Evolutionary conservation across 2,113 vertebrate species (phyloP).

Genomic region (Megaceryle maxima): DNA sequence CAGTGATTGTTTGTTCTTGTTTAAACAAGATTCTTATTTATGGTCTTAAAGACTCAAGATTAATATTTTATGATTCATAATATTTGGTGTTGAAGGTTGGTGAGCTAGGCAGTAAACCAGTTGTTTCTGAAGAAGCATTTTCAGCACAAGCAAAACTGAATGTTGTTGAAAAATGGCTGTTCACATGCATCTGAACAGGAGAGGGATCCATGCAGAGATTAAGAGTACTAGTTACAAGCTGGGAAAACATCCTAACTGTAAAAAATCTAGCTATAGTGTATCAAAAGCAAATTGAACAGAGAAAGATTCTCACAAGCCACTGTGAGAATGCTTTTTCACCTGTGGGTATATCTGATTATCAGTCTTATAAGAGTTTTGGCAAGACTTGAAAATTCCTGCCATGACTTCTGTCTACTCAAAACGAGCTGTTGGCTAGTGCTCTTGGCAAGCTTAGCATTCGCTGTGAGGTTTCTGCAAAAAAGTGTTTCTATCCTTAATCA

Average conservation of each 20-base stretch:
- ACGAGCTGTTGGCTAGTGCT: conserved; percentile 40
- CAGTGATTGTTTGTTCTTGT: conserved; percentile 48
- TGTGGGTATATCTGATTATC: conserved; percentile 57
- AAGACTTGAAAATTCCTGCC: conserved; percentile 51
- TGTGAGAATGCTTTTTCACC: conserved; percentile 31
- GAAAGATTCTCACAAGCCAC: background rate
- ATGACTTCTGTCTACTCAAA: conserved; percentile 50
- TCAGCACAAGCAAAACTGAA: background rate
- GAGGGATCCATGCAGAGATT: background rate
- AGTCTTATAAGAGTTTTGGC: conserved; percentile 31
- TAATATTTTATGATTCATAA: conserved; percentile 69
- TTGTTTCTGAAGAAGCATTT: conserved; percentile 16
- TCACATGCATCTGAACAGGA: background rate
- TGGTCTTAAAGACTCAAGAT: conserved; percentile 48
- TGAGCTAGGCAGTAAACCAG: background rate
- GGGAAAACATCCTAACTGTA: background rate
- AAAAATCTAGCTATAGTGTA: background rate
- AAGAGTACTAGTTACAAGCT: background rate
- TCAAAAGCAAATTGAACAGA: background rate
- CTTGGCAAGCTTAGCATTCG: conserved; percentile 33
- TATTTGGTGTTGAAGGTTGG: conserved; percentile 5
- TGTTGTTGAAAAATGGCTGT: background rate
- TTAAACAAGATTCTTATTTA: conserved; percentile 66
- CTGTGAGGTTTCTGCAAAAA: conserved; percentile 28
- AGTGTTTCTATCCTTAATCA: background rate